Conservation (phyloP, 2,888 invertebrate genomes). For the Machimus rusticus region DNA sequence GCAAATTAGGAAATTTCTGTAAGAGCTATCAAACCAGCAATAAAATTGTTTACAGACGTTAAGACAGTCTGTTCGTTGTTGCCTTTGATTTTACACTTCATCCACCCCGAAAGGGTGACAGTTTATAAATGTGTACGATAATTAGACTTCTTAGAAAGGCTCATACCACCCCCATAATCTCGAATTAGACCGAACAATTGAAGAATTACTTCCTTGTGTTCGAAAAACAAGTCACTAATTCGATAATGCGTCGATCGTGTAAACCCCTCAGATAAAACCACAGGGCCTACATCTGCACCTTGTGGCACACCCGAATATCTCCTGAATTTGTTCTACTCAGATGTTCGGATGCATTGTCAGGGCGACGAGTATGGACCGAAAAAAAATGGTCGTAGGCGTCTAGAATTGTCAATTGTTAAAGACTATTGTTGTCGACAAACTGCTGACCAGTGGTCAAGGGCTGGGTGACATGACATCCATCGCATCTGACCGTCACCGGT, state of each 20-base stretch:
- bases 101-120: neutral
- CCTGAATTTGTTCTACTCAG: neutral
- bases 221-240: neutral
- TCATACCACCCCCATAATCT: neutral
- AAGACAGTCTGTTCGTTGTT: neutral
- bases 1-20: neutral
- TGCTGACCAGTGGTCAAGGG: conserved; percentile 27
- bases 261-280: neutral
- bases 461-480: neutral
- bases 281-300: neutral
- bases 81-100: neutral
- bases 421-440: conserved; percentile 15
- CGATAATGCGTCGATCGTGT: neutral
- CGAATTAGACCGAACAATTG: neutral
- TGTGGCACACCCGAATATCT: neutral
- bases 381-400: neutral
- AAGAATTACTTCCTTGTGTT: neutral
- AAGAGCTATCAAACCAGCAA: neutral
- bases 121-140: neutral
- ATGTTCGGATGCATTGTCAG: neutral
- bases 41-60: neutral
- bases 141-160: neutral
- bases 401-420: conserved; percentile 13
- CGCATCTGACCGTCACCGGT: conserved; percentile 17
- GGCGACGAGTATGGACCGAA: neutral